These are phyloP conservation scores for Actenoides lindsayi DNA, from an alignment of 2,113 vertebrate genomes.

Conservation along the genomic window DNA sequence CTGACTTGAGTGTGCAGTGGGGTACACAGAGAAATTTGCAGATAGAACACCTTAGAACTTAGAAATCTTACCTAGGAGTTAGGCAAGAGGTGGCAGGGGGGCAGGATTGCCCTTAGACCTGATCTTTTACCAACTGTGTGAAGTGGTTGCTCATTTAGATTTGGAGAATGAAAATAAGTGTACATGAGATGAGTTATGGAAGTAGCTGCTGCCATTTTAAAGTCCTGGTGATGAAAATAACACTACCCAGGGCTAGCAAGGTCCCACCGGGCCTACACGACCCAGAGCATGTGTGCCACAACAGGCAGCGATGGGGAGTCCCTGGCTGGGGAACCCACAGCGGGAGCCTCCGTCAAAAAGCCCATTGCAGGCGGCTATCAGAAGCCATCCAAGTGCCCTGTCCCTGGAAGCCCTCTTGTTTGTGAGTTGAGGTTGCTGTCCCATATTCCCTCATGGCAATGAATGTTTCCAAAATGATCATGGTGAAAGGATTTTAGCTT, in stretches of 20 bases:
- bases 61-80: background rate
- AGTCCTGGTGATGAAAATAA: background rate
- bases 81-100: background rate
- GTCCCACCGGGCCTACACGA: background rate
- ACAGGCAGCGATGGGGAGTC: background rate
- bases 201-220: background rate
- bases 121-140: background rate
- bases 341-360: background rate
- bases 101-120: background rate
- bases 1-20: background rate
- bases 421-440: background rate
- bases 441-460: fast-evolving
- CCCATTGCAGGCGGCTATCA: background rate
- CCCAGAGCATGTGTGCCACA: background rate
- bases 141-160: background rate
- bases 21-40: background rate
- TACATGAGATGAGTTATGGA: background rate
- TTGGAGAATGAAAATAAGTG: background rate
- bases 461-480: background rate
- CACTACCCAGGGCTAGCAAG: background rate
- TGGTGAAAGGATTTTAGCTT: background rate
- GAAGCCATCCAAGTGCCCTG: background rate
- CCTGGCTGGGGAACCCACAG: background rate
- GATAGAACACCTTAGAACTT: background rate
- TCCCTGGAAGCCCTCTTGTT: background rate